A percentile compares a stretch with the other conserved stretches of the same genome.
Evolutionary conservation across 2,113 vertebrate species (phyloP).

Genomic region (Gnathochromis pfefferi): DNA sequence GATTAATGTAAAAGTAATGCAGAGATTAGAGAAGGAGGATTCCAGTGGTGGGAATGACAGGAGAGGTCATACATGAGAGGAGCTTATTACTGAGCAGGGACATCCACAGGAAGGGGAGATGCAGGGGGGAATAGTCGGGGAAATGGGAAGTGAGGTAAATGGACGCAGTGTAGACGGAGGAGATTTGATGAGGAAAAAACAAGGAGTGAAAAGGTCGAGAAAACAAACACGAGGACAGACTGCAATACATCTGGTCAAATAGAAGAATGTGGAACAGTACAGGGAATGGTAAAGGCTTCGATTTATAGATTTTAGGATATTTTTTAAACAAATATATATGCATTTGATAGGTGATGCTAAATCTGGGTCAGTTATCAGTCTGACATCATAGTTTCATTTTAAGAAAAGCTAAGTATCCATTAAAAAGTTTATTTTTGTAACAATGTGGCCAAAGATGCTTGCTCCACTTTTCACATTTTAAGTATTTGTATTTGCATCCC

Average conservation of each 20-base stretch:
- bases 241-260: neutral
- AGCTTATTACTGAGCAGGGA: constrained; percentile 50
- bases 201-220: neutral
- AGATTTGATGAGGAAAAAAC: neutral
- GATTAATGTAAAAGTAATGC: constrained; percentile 61
- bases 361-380: neutral
- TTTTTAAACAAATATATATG: neutral
- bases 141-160: neutral
- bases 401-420: neutral
- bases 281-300: neutral
- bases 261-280: neutral
- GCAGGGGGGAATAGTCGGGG: constrained; percentile 14
- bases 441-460: neutral
- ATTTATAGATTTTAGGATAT: neutral
- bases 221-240: neutral
- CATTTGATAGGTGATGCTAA: neutral
- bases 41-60: constrained; percentile 48
- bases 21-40: constrained; percentile 59
- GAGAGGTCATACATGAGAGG: constrained; percentile 61
- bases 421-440: neutral
- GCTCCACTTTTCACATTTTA: neutral
- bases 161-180: neutral
- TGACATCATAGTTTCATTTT: neutral
- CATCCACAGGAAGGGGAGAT: constrained; percentile 19
- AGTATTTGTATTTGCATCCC: rapidly evolving